Evolutionary conservation across 2,888 invertebrate species (phyloP), one percentile per base, ranked within the genome.

Genomic region (Tetragnatha montana): DNA sequence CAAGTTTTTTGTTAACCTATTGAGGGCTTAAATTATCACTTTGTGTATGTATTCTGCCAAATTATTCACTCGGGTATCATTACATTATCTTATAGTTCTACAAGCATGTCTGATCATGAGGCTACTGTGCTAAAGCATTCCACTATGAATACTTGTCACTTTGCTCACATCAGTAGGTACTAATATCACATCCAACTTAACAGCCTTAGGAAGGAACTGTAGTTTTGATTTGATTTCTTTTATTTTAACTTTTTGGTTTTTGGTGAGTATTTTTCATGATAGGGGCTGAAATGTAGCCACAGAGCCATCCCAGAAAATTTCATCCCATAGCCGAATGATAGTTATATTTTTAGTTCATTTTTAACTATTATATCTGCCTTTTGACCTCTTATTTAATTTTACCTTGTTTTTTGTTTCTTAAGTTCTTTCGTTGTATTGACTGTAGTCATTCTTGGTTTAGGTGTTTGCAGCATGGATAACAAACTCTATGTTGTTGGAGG

Each of bases 401-500:
- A 73, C n/a, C 78, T 49, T 85, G 51, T 50, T 7, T 6, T 51
- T n/a, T 14, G 19, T 60, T n/a, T 78, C 22, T 51, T 14, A 7
- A 21, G 0, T n/a, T 70, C n/a, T 81, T 12, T 81, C 49, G 6
- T 73, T 68, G 50, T 80, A 51, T 69, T 19, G 60, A 84, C 47
- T 35, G 84, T 69, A 70, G 12, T 84, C 84, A 84, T 90, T 87
- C 75, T 89, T 74, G 88, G 91, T 93, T 87, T 93, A 93, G 96
- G 96, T 81, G 95, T 96, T 76, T 95, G 96, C 92, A 94, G 95
- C 92, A 93, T 96, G 91, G 94, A 95, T 89, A 95, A 95, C 47
- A 95, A 95, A 92, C 94, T 97, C 92, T 96, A 96, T 94, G 96
- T 96, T 93, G 95, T 97, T 91, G 97, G 97, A 70, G 97, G 97